Evolutionary conservation across 2,888 invertebrate genomes (phyloP).

Genomic region (Drosophila mulleri): DNA sequence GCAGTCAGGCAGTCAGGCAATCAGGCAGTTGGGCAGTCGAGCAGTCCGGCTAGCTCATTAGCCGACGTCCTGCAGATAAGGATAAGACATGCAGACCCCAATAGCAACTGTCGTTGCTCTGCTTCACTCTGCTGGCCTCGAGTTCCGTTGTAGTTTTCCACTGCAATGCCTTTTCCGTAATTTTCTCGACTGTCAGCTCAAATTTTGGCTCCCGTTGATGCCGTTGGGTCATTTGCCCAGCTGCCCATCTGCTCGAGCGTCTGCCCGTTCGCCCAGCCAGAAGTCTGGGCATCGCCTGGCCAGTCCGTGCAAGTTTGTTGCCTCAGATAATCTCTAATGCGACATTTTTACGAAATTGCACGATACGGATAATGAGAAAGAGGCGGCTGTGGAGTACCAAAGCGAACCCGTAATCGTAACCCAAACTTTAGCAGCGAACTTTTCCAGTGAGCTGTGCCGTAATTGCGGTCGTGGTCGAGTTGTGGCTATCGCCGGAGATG

Average conservation of each 20-base stretch:
- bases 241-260: conserved; percentile 17
- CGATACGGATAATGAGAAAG: conserved; percentile 80
- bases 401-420: conserved; percentile 22
- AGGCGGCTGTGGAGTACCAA: conserved; percentile 38
- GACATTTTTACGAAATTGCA: conserved; percentile 83
- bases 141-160: conserved; percentile 67
- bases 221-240: conserved; percentile 68
- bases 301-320: conserved; percentile 73
- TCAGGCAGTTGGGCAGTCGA: conserved; percentile 27
- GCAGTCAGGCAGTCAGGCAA: conserved; percentile 10
- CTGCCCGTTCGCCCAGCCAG: conserved; percentile 12
- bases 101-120: conserved; percentile 29
- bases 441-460: conserved; percentile 56
- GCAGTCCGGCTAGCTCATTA: conserved; percentile 66
- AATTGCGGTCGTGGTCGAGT: conserved; percentile 63
- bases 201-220: conserved; percentile 75
- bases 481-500: conserved; percentile 32
- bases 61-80: conserved; percentile 68
- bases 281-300: conserved; percentile 26
- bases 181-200: conserved; percentile 79
- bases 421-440: conserved; percentile 39
- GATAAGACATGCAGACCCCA: conserved; percentile 57
- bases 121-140: conserved; percentile 15
- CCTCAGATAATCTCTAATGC: conserved; percentile 83
- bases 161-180: conserved; percentile 78